Conservation (phyloP, 2,113 vertebrate genomes). For the Triplophysa dalaica region DNA sequence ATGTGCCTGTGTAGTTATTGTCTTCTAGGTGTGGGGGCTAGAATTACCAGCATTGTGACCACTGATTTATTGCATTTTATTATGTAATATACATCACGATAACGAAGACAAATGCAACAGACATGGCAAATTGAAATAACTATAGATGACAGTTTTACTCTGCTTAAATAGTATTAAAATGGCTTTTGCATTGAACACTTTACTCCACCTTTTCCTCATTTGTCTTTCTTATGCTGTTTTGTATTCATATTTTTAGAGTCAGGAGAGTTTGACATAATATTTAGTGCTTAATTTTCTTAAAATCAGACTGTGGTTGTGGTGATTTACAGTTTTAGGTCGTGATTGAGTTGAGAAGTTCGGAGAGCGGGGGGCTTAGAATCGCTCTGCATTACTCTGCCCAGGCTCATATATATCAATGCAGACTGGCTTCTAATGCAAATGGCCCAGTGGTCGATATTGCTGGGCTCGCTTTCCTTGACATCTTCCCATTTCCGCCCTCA, state of each 20-base stretch:
- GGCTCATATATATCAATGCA: conserved; percentile 56
- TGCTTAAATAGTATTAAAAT: conserved; percentile 61
- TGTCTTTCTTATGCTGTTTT: conserved; percentile 20
- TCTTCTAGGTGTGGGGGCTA: too few relatives aligned
- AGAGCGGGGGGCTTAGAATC: background rate
- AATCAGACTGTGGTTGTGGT: conserved; percentile 54
- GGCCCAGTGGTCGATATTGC: conserved; percentile 61
- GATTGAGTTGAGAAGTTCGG: conserved; percentile 19
- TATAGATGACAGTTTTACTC: conserved; percentile 68
- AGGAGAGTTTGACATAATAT: conserved; percentile 49
- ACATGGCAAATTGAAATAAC: conserved; percentile 58
- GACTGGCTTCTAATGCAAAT: conserved; percentile 63
- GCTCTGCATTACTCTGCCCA: conserved; percentile 40
- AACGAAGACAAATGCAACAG: conserved; percentile 27
- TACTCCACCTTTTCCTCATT: conserved; percentile 51
- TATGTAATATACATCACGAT: background rate
- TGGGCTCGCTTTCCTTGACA: conserved; percentile 65
- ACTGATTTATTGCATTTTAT: background rate
- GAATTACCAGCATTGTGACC: background rate
- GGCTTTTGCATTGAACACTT: conserved; percentile 37
- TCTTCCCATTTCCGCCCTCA: conserved; percentile 48
- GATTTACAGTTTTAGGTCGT: background rate
- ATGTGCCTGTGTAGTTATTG: too few relatives aligned
- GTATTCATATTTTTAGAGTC: background rate
- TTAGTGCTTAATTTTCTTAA: conserved; percentile 73